Evolutionary conservation across 1,140 invertebrate genomes (phyloP), one percentile per base, ranked within the genome.

Genomic region (Drosophila watanabei): DNA sequence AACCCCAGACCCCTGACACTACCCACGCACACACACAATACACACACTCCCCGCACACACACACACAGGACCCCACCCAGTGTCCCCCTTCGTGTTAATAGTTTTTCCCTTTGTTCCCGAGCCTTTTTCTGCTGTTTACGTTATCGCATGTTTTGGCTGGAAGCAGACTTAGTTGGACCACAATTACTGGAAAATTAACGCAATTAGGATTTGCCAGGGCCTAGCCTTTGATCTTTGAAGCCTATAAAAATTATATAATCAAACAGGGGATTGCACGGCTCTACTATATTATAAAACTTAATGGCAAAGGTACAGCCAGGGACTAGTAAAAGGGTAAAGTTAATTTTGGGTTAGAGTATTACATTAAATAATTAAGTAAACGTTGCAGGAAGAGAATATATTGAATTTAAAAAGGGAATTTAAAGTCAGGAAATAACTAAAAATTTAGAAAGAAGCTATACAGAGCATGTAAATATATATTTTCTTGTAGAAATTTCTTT

Each of bases 171-270:
- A 73, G 61, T 68, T 48, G 58, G 60, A 64, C 73, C 72, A 81
- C 85, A 88, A 88, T 88, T 88, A 85, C 81, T 71, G 75, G 70
- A 72, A 85, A 89, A 88, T 88, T 88, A 88, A 88, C 85, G 86
- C 85, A 88, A 89, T 88, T 88, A 89, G 68, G 66, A 57, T 60
- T 56, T 43, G 32, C 37, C 64, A 32, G 39, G 48, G 64, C 68
- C 68, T 39, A 69, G 64, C 68, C 68, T 71, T 71, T 71, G 68
- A 71, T 71, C 68, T 57, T 39, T 57, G 49, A 48, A 28, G 63
- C 64, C 68, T 48, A 71, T 69, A 30, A 71, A 57, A 71, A 43
- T 65, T 63, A 62, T 63, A 45, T 63, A 66, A 63, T 52, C 54
- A 60, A 64, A 64, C 51, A 39, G 20, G 30, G 39, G 30, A 35